Conservation (phyloP, 2,888 invertebrate genomes). For the Monopis laevigella region DNA sequence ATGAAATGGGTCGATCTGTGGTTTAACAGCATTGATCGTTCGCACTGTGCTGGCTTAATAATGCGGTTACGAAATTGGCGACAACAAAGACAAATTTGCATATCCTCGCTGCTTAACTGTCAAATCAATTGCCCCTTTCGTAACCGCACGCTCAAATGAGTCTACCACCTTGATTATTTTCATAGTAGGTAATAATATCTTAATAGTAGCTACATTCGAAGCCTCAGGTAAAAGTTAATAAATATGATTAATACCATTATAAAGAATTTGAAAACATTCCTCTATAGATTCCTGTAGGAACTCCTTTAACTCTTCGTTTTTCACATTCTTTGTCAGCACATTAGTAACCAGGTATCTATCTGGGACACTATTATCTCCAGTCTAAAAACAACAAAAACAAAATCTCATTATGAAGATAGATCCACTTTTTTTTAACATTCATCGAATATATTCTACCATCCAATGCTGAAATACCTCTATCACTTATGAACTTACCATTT, state of each 20-base stretch:
- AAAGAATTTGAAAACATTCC: constrained; percentile 75
- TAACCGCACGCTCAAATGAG: too few relatives aligned
- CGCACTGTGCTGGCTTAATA: too few relatives aligned
- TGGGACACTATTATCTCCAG: constrained; percentile 70
- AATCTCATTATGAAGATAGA: too few relatives aligned
- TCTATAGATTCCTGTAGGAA: constrained; percentile 76
- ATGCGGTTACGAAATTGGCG: too few relatives aligned
- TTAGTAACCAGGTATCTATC: constrained; percentile 71
- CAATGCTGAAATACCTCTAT: neutral
- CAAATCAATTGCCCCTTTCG: too few relatives aligned
- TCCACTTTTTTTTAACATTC: neutral
- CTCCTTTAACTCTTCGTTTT: constrained; percentile 71
- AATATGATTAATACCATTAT: constrained; percentile 36
- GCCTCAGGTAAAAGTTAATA: neutral
- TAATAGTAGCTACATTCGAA: too few relatives aligned
- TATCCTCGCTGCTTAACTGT: too few relatives aligned
- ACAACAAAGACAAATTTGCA: too few relatives aligned
- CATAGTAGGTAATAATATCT: too few relatives aligned
- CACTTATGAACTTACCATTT: constrained; percentile 64
- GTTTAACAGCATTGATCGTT: too few relatives aligned
- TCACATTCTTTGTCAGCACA: constrained; percentile 68
- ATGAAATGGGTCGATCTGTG: too few relatives aligned
- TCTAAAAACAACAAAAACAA: constrained; percentile 42
- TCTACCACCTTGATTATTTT: too few relatives aligned
- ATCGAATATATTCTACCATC: neutral